Conservation (phyloP, 2,888 invertebrate genomes). For the Lithophane ornitopus region DNA sequence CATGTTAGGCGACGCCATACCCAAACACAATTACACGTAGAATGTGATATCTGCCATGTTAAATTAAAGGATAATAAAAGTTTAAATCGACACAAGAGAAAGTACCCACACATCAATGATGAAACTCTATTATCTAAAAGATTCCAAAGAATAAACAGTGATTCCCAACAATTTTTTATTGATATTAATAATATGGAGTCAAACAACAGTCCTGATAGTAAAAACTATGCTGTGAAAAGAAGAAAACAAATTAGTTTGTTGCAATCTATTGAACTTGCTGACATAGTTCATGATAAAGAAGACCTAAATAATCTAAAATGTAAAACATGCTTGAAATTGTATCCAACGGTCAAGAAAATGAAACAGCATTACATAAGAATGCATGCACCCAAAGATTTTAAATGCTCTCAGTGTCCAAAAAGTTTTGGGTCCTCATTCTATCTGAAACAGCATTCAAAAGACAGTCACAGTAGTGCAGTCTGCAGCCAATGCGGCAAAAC, state of each 20-base stretch:
- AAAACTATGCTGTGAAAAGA: neutral
- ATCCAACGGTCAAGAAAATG: constrained; percentile 57
- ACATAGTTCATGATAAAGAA: constrained; percentile 42
- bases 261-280: constrained; percentile 8
- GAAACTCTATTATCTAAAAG: constrained; percentile 8
- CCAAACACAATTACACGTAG: constrained; percentile 51
- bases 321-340: constrained; percentile 67
- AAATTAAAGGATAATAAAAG: constrained; percentile 66
- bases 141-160: constrained; percentile 36
- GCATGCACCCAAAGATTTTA: constrained; percentile 72
- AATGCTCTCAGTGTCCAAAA: constrained; percentile 69
- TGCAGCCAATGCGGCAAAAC: constrained; percentile 74
- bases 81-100: constrained; percentile 68
- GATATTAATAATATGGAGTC: constrained; percentile 31
- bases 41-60: constrained; percentile 72
- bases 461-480: constrained; percentile 62
- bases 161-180: constrained; percentile 4
- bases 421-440: constrained; percentile 65
- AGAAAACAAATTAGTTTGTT: neutral
- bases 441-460: constrained; percentile 65
- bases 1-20: constrained; percentile 71
- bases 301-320: constrained; percentile 62
- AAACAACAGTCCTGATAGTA: neutral
- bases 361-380: constrained; percentile 67
- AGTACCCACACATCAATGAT: constrained; percentile 45